Evolutionary conservation across 2,113 vertebrate genomes (phyloP).

Genomic region (Ascaphus truei): DNA sequence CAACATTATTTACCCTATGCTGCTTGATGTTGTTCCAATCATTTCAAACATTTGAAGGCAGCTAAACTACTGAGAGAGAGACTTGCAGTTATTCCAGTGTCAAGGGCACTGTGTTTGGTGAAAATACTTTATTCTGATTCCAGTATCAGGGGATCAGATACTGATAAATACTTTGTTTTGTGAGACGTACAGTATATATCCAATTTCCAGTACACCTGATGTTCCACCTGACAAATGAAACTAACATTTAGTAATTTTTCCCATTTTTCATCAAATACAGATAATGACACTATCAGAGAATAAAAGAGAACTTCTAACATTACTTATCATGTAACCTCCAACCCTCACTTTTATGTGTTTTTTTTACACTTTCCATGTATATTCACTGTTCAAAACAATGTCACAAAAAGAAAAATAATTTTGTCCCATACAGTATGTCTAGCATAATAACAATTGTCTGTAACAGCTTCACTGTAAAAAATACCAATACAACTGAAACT

Average conservation of each 20-base stretch:
- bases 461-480: slow-evolving; percentile 13
- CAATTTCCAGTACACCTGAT: no score
- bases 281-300: not conserved
- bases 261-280: no score
- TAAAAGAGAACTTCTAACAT: slow-evolving; percentile 1
- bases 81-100: slow-evolving; percentile 39
- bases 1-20: slow-evolving; percentile 43
- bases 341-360: not conserved
- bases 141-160: no score
- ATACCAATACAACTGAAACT: no score
- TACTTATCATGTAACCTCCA: not conserved
- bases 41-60: slow-evolving; percentile 50
- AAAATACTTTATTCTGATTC: no score
- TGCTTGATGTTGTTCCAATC: slow-evolving; percentile 60
- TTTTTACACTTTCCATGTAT: slow-evolving; percentile 7
- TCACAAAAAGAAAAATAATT: slow-evolving; percentile 6
- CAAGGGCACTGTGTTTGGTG: not conserved
- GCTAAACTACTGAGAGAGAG: slow-evolving; percentile 46
- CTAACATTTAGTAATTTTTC: no score
- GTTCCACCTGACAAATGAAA: no score
- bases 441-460: not conserved
- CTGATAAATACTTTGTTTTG: no score
- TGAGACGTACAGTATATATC: no score
- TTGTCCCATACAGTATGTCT: not conserved
- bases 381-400: not conserved